Evolutionary conservation across 2,888 invertebrate genomes (phyloP).

Genomic region (Parapristionchus giblindavisi): DNA sequence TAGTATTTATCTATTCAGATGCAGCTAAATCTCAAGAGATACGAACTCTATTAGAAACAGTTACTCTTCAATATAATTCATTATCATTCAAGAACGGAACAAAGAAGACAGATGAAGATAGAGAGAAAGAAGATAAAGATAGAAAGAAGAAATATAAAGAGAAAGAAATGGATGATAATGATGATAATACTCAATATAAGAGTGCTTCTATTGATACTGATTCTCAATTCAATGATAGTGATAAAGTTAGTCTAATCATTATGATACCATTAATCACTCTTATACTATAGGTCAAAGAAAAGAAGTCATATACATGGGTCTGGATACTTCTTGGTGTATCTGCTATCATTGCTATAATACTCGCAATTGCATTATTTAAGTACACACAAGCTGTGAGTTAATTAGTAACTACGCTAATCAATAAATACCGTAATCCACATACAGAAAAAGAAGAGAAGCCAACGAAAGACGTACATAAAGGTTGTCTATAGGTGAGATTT

Average conservation of each 20-base stretch:
- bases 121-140: background rate
- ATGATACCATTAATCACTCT: no score
- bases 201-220: no score
- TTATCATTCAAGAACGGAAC: background rate
- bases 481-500: conserved; percentile 13
- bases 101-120: background rate
- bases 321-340: no score
- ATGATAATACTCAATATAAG: background rate
- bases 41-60: background rate
- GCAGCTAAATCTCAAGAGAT: background rate
- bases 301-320: no score
- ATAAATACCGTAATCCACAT: no score
- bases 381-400: no score
- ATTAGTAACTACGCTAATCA: no score
- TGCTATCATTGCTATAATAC: no score
- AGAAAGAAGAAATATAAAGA: background rate
- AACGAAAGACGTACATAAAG: conserved; percentile 27
- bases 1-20: background rate
- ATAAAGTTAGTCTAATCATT: no score
- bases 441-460: conserved; percentile 13
- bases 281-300: no score
- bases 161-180: background rate
- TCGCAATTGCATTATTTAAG: no score
- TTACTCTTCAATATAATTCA: background rate
- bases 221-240: no score